phyloP scores from a whole-genome alignment of 2,888 invertebrate species.

The Rhodophaea formosa region DNA sequence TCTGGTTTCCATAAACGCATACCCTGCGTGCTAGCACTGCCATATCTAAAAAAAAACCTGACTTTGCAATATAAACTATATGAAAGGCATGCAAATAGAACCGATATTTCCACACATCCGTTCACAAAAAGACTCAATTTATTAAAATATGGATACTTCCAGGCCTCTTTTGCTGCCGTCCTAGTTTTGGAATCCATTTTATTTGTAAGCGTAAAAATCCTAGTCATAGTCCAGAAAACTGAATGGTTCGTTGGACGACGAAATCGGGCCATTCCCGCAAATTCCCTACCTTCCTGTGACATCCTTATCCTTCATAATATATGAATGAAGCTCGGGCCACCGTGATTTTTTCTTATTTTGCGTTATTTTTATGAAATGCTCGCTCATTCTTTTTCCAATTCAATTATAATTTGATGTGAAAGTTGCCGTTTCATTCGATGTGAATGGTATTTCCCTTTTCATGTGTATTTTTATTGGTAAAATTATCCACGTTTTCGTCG shows the following conservation, averaged over 20 bases:
- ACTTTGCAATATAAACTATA: too few species aligned
- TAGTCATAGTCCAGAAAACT: constrained; percentile 9
- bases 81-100: too few species aligned
- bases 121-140: neutral
- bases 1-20: too few species aligned
- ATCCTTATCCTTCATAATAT: constrained; percentile 20
- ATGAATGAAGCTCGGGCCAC: constrained; percentile 7
- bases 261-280: constrained; percentile 15
- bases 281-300: constrained; percentile 15
- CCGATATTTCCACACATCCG: neutral
- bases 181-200: constrained; percentile 1
- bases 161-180: neutral
- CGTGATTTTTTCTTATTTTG: constrained; percentile 18
- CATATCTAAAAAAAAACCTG: too few species aligned
- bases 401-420: constrained; percentile 14
- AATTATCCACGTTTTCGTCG: neutral
- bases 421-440: neutral
- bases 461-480: neutral
- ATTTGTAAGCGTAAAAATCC: constrained; percentile 2
- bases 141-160: neutral
- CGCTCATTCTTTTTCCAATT: constrained; percentile 12
- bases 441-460: neutral
- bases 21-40: too few species aligned
- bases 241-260: constrained; percentile 10
- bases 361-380: constrained; percentile 7